Base-by-base conservation (phyloP, 2,888 invertebrate species). In the Torymus aiolomorphi region DNA sequence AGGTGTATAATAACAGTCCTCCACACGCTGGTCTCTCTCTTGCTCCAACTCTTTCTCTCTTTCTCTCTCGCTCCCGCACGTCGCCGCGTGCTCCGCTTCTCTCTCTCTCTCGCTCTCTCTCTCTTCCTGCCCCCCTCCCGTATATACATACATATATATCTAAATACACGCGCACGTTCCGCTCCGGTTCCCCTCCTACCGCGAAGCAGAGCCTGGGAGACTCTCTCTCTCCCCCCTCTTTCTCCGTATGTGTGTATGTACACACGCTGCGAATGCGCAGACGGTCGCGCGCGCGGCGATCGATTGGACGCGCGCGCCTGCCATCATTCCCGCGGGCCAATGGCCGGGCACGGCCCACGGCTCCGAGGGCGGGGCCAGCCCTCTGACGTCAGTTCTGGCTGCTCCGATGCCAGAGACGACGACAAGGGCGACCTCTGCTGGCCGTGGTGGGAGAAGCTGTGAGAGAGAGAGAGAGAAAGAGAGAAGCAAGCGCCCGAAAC, bases 231-330 rank as follows among this genome's bases (percentile, higher is more conserved):
- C 42, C 42, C 5, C 42, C 8, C 8, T 42, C 31, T 8, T 42
- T 10, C 42, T 1, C 42, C 8, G 42, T 42, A 42, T 42, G 42
- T 42, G 8, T 42, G 8, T 42, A 42, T 42, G 42, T 20, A 20
- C 2, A 20, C 20, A 10, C 42, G 4, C 59, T 10, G 18, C 51
- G 63, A 51, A 79, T 80, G 78, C 79, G 78, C 72, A 42, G 66
- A 42, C 73, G 79, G 78, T 75, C 71, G 61, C 78, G 51, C 67
- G 82, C 82, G 81, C 82, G 85, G 82, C 85, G 88, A 89, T 91
- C 90, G 89, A 90, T 90, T 90, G 90, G 89, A 86, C 87, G 86
- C 84, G 84, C 86, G 82, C 83, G 89, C 88, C 90, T 89, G 89
- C 90, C 89, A 89, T 90, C 88, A 90, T 90, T 89, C 84, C 86